Evolutionary conservation across 2,113 vertebrate genomes (phyloP), one percentile per base, ranked within the genome.

Genomic region (Actinemys pallida): DNA sequence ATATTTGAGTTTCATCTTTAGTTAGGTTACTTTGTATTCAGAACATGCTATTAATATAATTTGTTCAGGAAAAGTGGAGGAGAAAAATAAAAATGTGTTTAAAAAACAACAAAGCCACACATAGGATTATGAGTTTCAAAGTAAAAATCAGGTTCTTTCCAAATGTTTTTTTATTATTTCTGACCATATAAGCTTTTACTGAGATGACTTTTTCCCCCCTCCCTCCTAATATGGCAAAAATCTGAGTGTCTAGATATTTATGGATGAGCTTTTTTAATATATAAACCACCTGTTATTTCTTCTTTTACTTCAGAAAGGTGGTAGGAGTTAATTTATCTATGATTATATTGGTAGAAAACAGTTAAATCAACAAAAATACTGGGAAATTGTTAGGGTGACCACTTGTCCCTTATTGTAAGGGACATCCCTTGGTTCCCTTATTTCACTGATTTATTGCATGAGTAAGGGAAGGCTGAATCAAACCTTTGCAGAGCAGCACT

Each of bases 401-500:
- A 86, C 50, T 52, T 42, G 86, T 1, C 0, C 47, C 45, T 72
- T 84, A 29, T 86, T 92, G 86, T 83, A 69, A 90, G 14, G 12
- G 42, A 82, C 25, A 80, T 31, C 35, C 91, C 45, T n/a, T 95
- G 31, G 53, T 45, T 84, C 62, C 80, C 39, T 47, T 22, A 57
- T 57, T 57, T 57, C 56, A 57, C 24, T 57, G 56, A 24, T 57
- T 57, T 57, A 22, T 75, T 96, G 89, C 52, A 62, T 6, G 19
- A 75, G 90, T 87, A 88, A 95, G 45, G 54, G 50, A 90, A 87
- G 35, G 5, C 35, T 89, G 39, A 72, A 86, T 93, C 87, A 91
- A 94, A 49, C 2, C 25, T 90, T 78, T 91, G 22, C 83, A 92
- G 20, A 96, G 78, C 56, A 93, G 59, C 86, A 94, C 22, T 1